Percentiles rank a stretch among this genome's conserved stretches.
Conservation (phyloP, 2,113 vertebrate genomes). For the Laticauda colubrina region DNA sequence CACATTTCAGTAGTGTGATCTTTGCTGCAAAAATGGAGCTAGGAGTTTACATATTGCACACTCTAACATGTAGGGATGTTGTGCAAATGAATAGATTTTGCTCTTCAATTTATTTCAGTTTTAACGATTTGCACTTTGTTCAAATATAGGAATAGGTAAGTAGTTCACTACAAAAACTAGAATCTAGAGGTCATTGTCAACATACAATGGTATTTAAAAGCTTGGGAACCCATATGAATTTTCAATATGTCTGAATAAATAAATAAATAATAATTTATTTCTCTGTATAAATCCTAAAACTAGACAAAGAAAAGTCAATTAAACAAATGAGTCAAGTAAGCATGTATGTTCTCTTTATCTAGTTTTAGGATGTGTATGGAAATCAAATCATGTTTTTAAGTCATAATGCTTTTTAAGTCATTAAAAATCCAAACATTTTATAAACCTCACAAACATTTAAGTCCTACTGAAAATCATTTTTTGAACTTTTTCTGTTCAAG, state of each 20-base stretch:
- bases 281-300: background rate
- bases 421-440: background rate
- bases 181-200: background rate
- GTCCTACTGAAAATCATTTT: background rate
- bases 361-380: background rate
- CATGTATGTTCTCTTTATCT: background rate
- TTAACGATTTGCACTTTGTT: background rate
- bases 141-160: background rate
- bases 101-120: background rate
- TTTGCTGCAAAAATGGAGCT: background rate
- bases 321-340: background rate
- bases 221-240: background rate
- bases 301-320: background rate
- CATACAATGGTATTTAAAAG: background rate
- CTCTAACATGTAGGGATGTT: background rate
- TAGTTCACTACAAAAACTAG: background rate
- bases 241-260: background rate
- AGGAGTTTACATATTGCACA: background rate
- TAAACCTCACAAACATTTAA: background rate
- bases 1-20: background rate
- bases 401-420: background rate
- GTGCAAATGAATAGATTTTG: background rate
- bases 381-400: background rate
- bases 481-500: background rate
- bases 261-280: background rate